phyloP scores from a whole-genome alignment of 2,797 vertebrate genomes.

The Vireo griseus region DNA sequence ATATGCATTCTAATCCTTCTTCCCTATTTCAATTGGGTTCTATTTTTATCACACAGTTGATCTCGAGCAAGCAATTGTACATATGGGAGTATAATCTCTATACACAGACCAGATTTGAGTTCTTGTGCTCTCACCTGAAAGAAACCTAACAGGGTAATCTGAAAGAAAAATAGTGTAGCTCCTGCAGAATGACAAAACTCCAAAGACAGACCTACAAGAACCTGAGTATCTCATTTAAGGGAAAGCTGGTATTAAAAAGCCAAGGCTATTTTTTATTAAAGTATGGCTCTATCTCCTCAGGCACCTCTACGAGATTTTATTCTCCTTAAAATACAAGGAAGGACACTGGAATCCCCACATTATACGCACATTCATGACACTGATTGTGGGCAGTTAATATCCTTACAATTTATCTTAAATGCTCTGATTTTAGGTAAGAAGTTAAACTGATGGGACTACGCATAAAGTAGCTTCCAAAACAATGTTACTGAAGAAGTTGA shows the following conservation, averaged over 20 bases:
- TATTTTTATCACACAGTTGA: background rate
- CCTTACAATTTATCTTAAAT: background rate
- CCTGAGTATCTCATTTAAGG: background rate
- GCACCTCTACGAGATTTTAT: background rate
- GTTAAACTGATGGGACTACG: background rate
- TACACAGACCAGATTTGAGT: background rate
- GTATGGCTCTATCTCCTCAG: background rate
- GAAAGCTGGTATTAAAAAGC: background rate
- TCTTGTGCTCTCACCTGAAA: background rate
- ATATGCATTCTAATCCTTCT: background rate
- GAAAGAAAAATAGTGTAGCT: background rate
- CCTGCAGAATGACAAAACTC: background rate
- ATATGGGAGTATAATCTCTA: background rate
- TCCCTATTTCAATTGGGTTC: background rate
- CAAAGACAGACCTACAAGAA: background rate
- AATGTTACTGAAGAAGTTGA: background rate
- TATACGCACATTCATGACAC: background rate
- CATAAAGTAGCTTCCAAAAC: background rate
- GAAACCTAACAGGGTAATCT: background rate
- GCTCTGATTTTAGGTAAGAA: background rate
- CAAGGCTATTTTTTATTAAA: background rate
- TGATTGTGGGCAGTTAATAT: background rate
- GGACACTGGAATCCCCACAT: fast-evolving
- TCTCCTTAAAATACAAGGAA: background rate
- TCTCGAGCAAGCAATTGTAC: background rate